Evolutionary conservation across 2,113 vertebrate species (phyloP).

Genomic region (Catagonus wagneri): DNA sequence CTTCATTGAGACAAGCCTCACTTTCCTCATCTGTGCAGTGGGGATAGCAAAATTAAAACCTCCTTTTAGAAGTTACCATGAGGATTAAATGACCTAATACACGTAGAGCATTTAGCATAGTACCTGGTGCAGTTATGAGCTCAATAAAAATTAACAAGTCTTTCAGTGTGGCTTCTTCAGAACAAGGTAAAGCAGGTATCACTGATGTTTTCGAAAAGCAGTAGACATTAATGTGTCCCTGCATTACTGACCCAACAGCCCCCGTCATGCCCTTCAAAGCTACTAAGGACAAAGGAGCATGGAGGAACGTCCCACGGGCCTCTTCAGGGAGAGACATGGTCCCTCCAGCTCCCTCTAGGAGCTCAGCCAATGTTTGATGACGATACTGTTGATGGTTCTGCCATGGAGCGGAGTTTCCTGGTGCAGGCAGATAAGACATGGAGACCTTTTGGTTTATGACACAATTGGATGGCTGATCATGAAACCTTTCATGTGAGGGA

Average conservation of each 20-base stretch:
- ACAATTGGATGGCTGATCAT: neutral
- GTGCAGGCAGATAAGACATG: neutral
- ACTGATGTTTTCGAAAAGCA: neutral
- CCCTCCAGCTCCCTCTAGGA: neutral
- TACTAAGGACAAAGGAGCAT: neutral
- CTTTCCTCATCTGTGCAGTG: neutral
- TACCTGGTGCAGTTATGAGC: neutral
- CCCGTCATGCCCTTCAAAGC: neutral
- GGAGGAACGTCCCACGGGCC: neutral
- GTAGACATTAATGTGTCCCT: neutral
- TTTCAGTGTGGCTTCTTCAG: neutral
- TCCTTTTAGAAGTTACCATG: neutral
- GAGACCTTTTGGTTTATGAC: neutral
- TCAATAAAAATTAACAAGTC: neutral
- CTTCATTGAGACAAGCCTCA: neutral
- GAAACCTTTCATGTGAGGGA: neutral
- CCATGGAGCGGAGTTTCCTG: neutral
- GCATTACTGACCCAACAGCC: neutral
- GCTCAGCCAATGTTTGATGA: neutral
- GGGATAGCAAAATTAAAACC: neutral
- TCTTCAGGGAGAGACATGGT: neutral
- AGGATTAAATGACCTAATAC: neutral
- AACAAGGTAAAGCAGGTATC: neutral
- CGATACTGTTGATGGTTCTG: neutral
- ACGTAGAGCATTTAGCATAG: neutral